Evolutionary conservation across 1,140 invertebrate genomes (phyloP).

Genomic region (Chlorops oryzae): DNA sequence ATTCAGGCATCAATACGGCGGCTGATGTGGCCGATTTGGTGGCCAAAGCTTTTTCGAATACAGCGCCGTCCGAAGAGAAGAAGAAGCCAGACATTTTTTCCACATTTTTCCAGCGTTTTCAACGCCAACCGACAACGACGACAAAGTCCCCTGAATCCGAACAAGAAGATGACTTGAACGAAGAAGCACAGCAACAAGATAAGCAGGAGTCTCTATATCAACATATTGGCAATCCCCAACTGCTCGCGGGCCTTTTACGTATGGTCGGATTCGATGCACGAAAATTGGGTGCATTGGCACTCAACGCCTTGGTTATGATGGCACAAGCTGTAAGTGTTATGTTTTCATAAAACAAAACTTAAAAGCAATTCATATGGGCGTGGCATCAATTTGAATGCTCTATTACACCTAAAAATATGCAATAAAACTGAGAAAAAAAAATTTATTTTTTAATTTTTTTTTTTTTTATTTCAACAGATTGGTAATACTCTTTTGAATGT

Average conservation of each 20-base stretch:
- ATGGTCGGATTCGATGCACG: conserved; percentile 66
- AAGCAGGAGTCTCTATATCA: not conserved
- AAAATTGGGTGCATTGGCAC: conserved; percentile 68
- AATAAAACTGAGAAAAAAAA: too few relatives aligned
- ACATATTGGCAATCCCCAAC: conserved; percentile 33
- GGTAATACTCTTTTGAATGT: too few relatives aligned
- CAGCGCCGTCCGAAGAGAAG: conserved; percentile 3
- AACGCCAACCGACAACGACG: conserved; percentile 2
- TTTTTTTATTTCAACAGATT: too few relatives aligned
- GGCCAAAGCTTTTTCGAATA: conserved; percentile 47
- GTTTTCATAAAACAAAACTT: not conserved
- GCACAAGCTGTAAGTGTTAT: conserved; percentile 65
- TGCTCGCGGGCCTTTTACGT: conserved; percentile 61
- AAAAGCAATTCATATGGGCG: too few relatives aligned
- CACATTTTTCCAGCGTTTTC: conserved; percentile 25
- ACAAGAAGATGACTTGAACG: not conserved
- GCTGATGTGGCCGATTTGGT: conserved; percentile 51
- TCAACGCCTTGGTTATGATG: conserved; percentile 76
- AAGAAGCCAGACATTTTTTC: conserved; percentile 27
- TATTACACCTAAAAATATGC: too few relatives aligned
- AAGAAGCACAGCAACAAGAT: not conserved
- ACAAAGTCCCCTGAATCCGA: conserved; percentile 3
- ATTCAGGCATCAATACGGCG: conserved; percentile 49
- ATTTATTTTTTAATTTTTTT: too few relatives aligned
- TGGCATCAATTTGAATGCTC: too few relatives aligned